Evolutionary conservation across 1,140 invertebrate species (phyloP).

Genomic region (Gerris buenoi): DNA sequence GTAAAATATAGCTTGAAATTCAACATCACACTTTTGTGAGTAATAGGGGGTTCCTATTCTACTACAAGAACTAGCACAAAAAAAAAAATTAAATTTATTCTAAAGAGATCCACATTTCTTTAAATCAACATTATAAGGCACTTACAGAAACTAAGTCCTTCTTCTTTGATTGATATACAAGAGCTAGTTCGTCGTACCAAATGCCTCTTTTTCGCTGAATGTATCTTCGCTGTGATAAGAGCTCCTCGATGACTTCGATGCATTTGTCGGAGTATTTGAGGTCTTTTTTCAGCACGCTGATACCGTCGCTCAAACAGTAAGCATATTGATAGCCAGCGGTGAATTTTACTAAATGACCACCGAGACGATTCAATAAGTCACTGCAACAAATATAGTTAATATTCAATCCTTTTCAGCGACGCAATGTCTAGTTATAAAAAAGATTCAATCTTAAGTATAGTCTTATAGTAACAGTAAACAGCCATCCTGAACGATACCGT

Average conservation of each 20-base stretch:
- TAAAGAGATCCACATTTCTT: no score
- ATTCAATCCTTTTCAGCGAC: no score
- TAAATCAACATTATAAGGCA: no score
- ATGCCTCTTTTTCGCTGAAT: conserved; percentile 3
- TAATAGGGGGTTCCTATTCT: no score
- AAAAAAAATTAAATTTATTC: no score
- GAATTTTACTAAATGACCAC: conserved; percentile 12
- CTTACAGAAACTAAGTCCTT: not conserved
- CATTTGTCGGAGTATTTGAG: not conserved
- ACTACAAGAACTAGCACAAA: no score
- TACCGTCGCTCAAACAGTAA: conserved; percentile 2
- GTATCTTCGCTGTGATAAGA: conserved; percentile 6
- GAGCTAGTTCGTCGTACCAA: conserved; percentile 7
- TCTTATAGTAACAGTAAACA: no score
- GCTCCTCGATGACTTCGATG: conserved; percentile 5
- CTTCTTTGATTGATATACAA: conserved; percentile 5
- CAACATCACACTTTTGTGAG: no score
- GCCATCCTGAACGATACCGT: no score
- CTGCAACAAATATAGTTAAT: not conserved
- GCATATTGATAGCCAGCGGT: conserved; percentile 10
- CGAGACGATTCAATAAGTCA: not conserved
- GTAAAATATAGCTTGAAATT: no score
- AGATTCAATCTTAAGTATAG: no score
- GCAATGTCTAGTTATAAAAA: no score
- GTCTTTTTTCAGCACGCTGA: conserved; percentile 9